Evolutionary conservation across 2,797 vertebrate genomes (phyloP).

Genomic region (Pangasius macronema): DNA sequence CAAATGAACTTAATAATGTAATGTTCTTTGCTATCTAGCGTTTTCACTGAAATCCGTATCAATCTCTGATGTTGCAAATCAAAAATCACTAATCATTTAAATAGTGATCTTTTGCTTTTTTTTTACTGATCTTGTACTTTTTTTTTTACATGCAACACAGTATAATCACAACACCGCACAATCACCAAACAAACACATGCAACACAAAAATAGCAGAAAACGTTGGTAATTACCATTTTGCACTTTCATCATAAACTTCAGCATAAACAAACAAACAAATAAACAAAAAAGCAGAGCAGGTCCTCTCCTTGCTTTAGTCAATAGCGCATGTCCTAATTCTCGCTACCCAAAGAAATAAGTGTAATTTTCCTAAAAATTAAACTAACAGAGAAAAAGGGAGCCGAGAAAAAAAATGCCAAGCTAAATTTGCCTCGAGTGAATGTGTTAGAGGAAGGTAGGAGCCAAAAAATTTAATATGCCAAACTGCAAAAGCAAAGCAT

Average conservation of each 20-base stretch:
- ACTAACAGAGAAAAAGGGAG: conserved; percentile 16
- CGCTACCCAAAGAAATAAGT: neutral
- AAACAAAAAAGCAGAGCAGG: conserved; percentile 58
- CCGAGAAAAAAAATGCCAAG: conserved; percentile 26
- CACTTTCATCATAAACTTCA: conserved; percentile 85
- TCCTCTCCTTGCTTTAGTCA: conserved; percentile 41
- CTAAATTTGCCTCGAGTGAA: conserved; percentile 20
- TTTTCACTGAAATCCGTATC: neutral
- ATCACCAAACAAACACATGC: conserved; percentile 43
- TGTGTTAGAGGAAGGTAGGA: conserved; percentile 42
- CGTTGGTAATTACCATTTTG: conserved; percentile 86
- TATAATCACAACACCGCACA: conserved; percentile 32
- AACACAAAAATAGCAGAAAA: conserved; percentile 60
- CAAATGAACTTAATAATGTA: neutral
- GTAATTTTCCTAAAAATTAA: neutral
- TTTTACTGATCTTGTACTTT: neutral
- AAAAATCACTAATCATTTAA: neutral
- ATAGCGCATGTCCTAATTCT: conserved; percentile 39
- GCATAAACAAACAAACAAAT: conserved; percentile 50
- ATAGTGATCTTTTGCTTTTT: neutral
- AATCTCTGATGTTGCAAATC: neutral
- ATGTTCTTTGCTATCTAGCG: neutral
- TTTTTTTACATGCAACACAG: conserved; percentile 20
- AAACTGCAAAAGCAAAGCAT: conserved; percentile 5
- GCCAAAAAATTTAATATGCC: conserved; percentile 30